Base-by-base conservation (phyloP, 2,888 invertebrate genomes). In the Strigamia maritima region DNA sequence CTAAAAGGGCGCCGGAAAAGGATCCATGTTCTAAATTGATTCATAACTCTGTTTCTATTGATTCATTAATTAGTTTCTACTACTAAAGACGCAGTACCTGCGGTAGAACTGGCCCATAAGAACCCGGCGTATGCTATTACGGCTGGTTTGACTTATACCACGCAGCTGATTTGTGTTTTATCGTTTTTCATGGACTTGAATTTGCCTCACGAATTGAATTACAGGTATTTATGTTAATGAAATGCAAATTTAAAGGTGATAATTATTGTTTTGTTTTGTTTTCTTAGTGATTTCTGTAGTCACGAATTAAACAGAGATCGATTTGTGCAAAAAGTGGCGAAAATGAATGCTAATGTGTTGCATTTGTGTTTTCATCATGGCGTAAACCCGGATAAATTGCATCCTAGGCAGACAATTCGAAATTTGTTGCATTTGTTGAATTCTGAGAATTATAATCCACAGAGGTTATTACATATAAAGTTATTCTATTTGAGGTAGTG, bases 71-170 rank as follows among this genome's bases (percentile, higher is more conserved):
- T 24, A 81, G 82, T 81, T 76, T 65, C 78, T 8, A 80, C 81
- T 26, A 81, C 80, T 76, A 80, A 77, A 26, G 81, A 81, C 24
- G 60, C 80, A 8, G 77, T 80, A 26, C 75, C 82, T 1, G 65
- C 75, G 31, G 75, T 80, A 2, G 81, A 81, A 24, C 75, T 74
- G 14, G 76, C 74, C 80, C 22, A 81, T 81, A 89, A 89, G 82
- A 91, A 92, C 85, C 90, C 91, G 82, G 91, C 91, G 70, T 91
- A 91, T 84, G 91, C 91, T 81, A 92, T 92, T 82, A 90, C 90
- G 85, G 94, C 92, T 81, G 96, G 94, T 78, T 90, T 97, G 70
- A 92, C 93, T 65, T 94, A 95, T 85, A 92, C 93, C 60, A 92
- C 95, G 80, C 97, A 97, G 88, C 89, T 97, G 82, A 90, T 93